Evolutionary conservation across 2,113 vertebrate species (phyloP).

Genomic region (Amphiprion percula): DNA sequence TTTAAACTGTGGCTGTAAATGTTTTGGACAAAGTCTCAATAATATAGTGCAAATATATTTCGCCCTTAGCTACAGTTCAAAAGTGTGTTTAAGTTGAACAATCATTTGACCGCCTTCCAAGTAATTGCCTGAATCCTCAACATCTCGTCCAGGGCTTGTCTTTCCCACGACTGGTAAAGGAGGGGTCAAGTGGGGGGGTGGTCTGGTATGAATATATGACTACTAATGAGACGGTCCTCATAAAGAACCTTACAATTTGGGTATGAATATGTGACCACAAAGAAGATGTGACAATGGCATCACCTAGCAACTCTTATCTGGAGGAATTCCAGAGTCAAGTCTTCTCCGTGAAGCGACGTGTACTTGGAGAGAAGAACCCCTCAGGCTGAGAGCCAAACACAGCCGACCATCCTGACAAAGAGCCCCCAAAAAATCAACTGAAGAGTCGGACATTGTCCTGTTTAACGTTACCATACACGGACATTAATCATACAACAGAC

Average conservation of each 20-base stretch:
- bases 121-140: constrained; percentile 72
- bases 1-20: constrained; percentile 6
- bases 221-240: constrained; percentile 83
- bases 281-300: constrained; percentile 80
- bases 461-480: constrained; percentile 60
- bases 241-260: constrained; percentile 79
- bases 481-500: constrained; percentile 79
- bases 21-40: constrained; percentile 27
- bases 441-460: constrained; percentile 74
- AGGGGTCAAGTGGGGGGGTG: constrained; percentile 84
- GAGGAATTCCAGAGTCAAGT: constrained; percentile 87
- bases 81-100: constrained; percentile 50
- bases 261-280: constrained; percentile 86
- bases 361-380: constrained; percentile 77
- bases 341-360: constrained; percentile 72
- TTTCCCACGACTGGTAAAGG: constrained; percentile 85
- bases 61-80: constrained; percentile 19
- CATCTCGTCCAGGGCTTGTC: constrained; percentile 68
- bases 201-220: constrained; percentile 86
- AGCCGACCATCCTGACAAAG: constrained; percentile 74
- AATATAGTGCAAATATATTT: constrained; percentile 30
- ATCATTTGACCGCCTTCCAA: constrained; percentile 56
- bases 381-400: constrained; percentile 75
- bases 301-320: constrained; percentile 83
- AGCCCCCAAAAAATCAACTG: constrained; percentile 65